Conservation (phyloP, 2,113 vertebrate species). For the Anser cygnoides region DNA sequence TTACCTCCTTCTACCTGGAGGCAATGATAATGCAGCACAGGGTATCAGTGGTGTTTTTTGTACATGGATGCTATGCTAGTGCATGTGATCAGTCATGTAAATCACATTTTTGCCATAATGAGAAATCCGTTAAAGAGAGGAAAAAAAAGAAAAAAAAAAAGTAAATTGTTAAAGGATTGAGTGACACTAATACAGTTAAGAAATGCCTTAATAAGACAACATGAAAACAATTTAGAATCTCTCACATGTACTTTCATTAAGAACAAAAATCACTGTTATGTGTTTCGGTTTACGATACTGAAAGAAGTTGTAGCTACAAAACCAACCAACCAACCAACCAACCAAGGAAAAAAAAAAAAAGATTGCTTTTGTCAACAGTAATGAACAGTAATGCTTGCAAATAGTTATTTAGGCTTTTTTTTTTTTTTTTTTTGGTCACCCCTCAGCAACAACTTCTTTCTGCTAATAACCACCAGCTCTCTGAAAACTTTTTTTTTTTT, state of each 20-base stretch:
- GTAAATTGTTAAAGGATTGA: background rate
- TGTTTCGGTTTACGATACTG: background rate
- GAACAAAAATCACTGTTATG: background rate
- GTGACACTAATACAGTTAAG: background rate
- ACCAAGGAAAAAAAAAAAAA: too few species aligned
- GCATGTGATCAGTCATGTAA: background rate
- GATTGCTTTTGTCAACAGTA: background rate
- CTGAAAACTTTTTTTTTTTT: background rate
- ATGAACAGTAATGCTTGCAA: background rate
- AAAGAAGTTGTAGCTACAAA: background rate
- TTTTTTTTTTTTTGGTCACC: background rate
- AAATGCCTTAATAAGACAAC: background rate
- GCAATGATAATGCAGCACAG: background rate
- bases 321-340: too few species aligned
- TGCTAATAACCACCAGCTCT: background rate
- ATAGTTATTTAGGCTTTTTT: background rate
- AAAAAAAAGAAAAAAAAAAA: background rate
- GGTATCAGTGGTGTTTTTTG: background rate
- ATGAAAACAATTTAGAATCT: background rate
- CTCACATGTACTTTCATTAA: background rate
- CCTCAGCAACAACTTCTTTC: background rate
- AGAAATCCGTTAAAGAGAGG: background rate
- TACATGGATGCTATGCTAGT: background rate
- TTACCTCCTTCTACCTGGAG: fast-evolving
- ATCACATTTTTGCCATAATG: background rate